A percentile compares a stretch with the other conserved stretches of the same genome.
Evolutionary conservation across 2,888 invertebrate genomes (phyloP).

Genomic region (Ptychoptera contaminata): DNA sequence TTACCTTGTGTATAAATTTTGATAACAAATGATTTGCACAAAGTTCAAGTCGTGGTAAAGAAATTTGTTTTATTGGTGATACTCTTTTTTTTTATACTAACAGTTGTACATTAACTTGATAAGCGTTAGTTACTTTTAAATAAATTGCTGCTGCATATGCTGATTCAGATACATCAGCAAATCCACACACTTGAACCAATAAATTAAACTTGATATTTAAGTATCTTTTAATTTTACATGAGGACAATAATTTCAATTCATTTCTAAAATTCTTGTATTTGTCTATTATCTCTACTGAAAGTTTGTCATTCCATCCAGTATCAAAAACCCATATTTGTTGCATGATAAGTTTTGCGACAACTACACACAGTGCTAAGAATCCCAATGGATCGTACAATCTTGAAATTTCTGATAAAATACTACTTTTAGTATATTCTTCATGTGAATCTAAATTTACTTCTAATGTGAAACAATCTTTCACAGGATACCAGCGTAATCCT

Average conservation of each 20-base stretch:
- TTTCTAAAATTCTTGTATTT: no score
- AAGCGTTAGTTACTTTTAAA: no score
- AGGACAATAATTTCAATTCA: no score
- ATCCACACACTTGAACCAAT: no score
- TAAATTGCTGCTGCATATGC: no score
- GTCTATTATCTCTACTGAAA: neutral
- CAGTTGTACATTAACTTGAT: no score
- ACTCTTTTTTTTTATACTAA: slow-evolving; percentile 7
- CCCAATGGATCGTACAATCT: neutral
- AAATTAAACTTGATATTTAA: no score
- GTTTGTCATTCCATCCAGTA: neutral
- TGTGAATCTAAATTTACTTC: neutral
- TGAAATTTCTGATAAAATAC: neutral
- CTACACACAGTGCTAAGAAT: neutral
- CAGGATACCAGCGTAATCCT: neutral
- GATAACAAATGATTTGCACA: slow-evolving; percentile 5
- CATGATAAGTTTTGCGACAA: neutral
- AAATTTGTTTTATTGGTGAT: slow-evolving; percentile 9
- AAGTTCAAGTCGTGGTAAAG: slow-evolving; percentile 13
- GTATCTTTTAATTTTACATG: no score
- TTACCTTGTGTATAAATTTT: slow-evolving; percentile 1
- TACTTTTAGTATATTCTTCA: neutral
- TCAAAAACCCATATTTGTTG: neutral
- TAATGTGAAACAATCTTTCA: neutral
- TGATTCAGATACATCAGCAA: no score